These are phyloP conservation scores for Buphagus erythrorhynchus DNA, from an alignment of 2,797 vertebrate genomes.

Conservation along the genomic window DNA sequence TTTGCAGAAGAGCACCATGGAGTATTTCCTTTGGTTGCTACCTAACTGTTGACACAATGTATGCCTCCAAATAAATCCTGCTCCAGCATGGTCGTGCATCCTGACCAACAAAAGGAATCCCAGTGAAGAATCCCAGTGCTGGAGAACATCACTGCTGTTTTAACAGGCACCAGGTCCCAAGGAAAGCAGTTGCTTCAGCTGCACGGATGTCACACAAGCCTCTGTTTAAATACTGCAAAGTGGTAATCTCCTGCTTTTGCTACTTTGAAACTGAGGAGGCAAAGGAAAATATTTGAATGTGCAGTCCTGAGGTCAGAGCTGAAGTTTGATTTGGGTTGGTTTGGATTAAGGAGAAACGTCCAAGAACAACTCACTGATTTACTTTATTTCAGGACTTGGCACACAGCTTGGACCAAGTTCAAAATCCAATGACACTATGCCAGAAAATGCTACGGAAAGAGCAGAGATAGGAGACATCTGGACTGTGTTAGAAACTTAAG, in stretches of 20 bases:
- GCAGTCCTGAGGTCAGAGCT: constrained; percentile 78
- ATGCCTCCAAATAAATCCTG: not conserved
- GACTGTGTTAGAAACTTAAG: constrained; percentile 74
- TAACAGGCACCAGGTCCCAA: not conserved
- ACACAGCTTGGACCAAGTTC: constrained; percentile 66
- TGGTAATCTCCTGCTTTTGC: constrained; percentile 61
- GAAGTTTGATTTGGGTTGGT: constrained; percentile 72
- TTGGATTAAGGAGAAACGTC: constrained; percentile 76
- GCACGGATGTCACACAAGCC: constrained; percentile 1
- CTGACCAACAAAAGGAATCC: not conserved
- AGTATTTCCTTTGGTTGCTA: not conserved
- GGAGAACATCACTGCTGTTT: not conserved
- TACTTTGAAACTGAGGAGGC: constrained; percentile 66
- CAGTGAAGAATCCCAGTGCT: not conserved
- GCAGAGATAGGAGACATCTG: constrained; percentile 79
- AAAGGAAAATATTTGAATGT: constrained; percentile 70
- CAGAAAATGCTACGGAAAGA: constrained; percentile 72
- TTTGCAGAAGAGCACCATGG: not conserved
- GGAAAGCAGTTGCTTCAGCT: not conserved
- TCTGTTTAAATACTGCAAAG: constrained; percentile 41
- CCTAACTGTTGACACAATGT: not conserved
- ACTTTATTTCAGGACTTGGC: constrained; percentile 83
- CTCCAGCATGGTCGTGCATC: not conserved
- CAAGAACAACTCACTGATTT: constrained; percentile 82
- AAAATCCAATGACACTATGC: constrained; percentile 71